These are phyloP conservation scores for Glyptemys insculpta DNA, from an alignment of 2,797 vertebrate species.

Conservation along the genomic window DNA sequence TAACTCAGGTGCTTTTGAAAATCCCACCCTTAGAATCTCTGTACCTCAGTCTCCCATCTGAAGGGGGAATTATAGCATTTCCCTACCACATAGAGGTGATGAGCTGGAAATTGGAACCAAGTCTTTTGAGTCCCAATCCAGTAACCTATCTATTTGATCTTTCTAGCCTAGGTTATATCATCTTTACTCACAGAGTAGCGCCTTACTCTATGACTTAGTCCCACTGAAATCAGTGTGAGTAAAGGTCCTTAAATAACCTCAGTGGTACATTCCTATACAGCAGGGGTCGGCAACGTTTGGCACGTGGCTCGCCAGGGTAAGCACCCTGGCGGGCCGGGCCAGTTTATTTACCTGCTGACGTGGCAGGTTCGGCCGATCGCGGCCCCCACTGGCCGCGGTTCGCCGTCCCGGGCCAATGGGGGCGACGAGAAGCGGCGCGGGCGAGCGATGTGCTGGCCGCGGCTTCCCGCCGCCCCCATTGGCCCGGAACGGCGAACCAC, in stretches of 20 bases:
- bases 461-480: too few relatives aligned
- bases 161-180: background rate
- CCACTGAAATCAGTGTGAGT: background rate
- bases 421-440: too few relatives aligned
- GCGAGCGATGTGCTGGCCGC: too few relatives aligned
- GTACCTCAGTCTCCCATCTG: background rate
- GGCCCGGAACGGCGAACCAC: too few relatives aligned
- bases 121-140: background rate
- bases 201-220: background rate
- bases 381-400: too few relatives aligned
- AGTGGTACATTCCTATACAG: background rate
- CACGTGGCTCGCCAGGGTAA: too few relatives aligned
- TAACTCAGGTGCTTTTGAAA: background rate
- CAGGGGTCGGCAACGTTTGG: too few relatives aligned
- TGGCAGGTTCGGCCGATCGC: too few relatives aligned
- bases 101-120: background rate
- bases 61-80: rapidly evolving
- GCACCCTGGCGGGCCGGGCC: too few relatives aligned
- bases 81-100: background rate
- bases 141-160: background rate
- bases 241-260: background rate
- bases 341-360: too few relatives aligned
- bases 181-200: background rate
- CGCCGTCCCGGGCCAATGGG: too few relatives aligned
- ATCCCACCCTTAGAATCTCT: background rate